phyloP scores from a whole-genome alignment of 1,140 invertebrate genomes.

The Cotesia vestalis region DNA sequence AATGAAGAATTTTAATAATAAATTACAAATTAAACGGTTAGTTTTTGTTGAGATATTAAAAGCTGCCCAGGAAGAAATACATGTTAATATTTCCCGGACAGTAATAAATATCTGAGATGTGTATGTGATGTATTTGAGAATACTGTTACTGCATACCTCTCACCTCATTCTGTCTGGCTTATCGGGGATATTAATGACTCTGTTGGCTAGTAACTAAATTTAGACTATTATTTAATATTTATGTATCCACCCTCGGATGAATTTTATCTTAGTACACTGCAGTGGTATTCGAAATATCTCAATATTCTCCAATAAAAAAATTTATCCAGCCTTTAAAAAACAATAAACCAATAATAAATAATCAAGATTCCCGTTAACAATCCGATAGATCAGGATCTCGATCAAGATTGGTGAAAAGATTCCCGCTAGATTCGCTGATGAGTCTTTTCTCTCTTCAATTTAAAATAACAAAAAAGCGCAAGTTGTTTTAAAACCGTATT shows the following conservation, averaged over 20 bases:
- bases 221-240: constrained; percentile 7
- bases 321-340: background rate
- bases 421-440: constrained; percentile 23
- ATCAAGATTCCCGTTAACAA: constrained; percentile 29
- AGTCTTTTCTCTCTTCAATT: constrained; percentile 17
- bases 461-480: constrained; percentile 12
- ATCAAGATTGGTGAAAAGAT: constrained; percentile 32
- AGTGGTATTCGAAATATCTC: background rate
- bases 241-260: constrained; percentile 1
- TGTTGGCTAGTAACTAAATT: background rate
- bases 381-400: constrained; percentile 22
- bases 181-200: constrained; percentile 54
- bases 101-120: constrained; percentile 8
- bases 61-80: no score
- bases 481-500: no score
- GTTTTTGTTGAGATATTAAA: no score
- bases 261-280: background rate
- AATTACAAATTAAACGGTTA: no score
- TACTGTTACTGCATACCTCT: constrained; percentile 7
- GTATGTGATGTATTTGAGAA: background rate
- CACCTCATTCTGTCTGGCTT: constrained; percentile 41
- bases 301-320: background rate
- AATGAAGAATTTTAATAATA: background rate
- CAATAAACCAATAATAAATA: constrained; percentile 15
- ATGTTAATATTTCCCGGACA: constrained; percentile 4